phyloP scores from a whole-genome alignment of 2,113 vertebrate genomes.

The Chloroceryle aenea region DNA sequence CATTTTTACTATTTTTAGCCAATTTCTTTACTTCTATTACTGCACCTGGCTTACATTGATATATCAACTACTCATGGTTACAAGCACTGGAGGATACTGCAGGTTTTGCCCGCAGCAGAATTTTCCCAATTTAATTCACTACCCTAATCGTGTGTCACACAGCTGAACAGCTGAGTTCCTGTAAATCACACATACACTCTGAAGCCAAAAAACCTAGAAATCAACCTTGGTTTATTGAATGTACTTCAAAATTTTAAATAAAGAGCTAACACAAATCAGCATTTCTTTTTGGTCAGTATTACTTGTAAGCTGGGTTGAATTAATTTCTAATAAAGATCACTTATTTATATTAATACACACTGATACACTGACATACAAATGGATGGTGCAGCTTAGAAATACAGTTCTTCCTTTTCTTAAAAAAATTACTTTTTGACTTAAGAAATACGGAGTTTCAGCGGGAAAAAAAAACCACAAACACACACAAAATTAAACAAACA shows the following conservation, averaged over 20 bases:
- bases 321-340: background rate
- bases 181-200: background rate
- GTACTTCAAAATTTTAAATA: background rate
- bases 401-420: background rate
- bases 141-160: conserved; percentile 53
- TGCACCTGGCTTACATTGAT: background rate
- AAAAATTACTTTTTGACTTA: background rate
- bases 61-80: background rate
- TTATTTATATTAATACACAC: background rate
- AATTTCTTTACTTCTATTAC: background rate
- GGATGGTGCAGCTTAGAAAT: background rate
- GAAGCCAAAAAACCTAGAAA: background rate
- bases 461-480: background rate
- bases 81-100: background rate
- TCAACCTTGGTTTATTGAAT: background rate
- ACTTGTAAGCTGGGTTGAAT: background rate
- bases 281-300: background rate
- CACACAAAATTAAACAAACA: background rate
- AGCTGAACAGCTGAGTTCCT: conserved; percentile 22
- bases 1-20: background rate
- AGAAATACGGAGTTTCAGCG: background rate
- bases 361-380: background rate
- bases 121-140: conserved; percentile 47
- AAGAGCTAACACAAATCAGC: background rate
- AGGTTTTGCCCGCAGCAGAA: conserved; percentile 40